Base-by-base conservation (phyloP, 1,140 invertebrate genomes). In the Drosophila tropicalis region DNA sequence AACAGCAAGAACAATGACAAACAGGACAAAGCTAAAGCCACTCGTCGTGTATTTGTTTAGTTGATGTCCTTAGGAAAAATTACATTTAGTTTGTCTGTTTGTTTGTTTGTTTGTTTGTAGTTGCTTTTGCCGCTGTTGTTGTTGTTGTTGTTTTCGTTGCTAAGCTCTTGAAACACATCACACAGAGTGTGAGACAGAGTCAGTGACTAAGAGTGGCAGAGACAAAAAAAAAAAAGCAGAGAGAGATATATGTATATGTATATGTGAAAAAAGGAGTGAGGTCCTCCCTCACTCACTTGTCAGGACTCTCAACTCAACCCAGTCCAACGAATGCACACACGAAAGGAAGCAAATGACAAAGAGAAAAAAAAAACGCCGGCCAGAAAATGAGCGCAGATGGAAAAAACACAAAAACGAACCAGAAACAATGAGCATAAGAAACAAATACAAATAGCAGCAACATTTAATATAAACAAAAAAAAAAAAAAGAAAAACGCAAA, bases 1-100 rank as follows among this genome's bases (percentile, higher is more conserved):
- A 19, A 51, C 2, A 32, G 13, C n/a, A 63, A 36, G 25, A 9
- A 32, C 17, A 25, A 19, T 6, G 34, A 19, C 17, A 64, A 44
- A 36, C 15, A n/a, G 62, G 29, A 54, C 29, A 55, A 62, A 62
- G 60, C 62, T 65, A 32, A 64, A 65, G 56, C 60, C 65, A 69
- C 61, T 76, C 61, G 66, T 62, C 62, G 22, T 69, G 72, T 70
- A 70, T 76, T 76, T 76, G 73, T 67, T 76, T 76, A 70, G 74
- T 65, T 77, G 74, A 77, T 77, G 73, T 76, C 74, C 74, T 76
- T 76, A 69, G 62, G 62, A 76, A 67, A 66, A 77, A 70, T 76
- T 76, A 76, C 73, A 77, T 77, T 73, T 55, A 65, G 71, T 72
- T 64, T 70, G 68, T 71, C 61, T 40, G 61, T 70, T 55, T 32